Evolutionary conservation across 1,140 invertebrate genomes (phyloP).

Genomic region (Papilio machaon): DNA sequence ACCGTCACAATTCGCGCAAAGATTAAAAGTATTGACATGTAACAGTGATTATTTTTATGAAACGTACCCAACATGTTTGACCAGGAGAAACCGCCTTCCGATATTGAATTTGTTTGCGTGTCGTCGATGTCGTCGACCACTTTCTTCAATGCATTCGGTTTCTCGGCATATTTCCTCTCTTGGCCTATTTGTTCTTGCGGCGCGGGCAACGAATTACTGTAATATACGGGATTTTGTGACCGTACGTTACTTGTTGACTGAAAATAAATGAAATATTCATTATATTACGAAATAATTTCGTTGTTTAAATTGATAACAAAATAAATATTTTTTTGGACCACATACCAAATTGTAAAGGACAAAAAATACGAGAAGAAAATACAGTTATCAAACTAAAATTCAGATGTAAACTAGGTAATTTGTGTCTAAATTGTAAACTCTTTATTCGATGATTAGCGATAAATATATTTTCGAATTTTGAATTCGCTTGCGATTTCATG

Average conservation of each 20-base stretch:
- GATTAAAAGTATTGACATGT: neutral
- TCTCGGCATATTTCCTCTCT: slow-evolving; percentile 92
- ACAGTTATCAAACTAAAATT: too few relatives aligned
- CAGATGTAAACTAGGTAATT: too few relatives aligned
- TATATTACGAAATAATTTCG: neutral
- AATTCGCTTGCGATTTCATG: neutral
- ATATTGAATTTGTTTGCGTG: slow-evolving; percentile 90
- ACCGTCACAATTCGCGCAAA: too few relatives aligned
- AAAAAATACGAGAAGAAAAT: neutral
- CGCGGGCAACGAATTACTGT: slow-evolving; percentile 70
- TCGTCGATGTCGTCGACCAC: slow-evolving; percentile 92
- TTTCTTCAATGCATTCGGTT: slow-evolving; percentile 93
- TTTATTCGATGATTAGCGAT: neutral
- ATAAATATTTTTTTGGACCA: neutral
- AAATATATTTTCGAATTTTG: neutral
- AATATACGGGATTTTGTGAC: slow-evolving; percentile 82
- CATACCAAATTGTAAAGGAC: neutral
- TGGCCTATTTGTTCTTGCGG: slow-evolving; percentile 68
- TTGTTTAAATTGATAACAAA: neutral
- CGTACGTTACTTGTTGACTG: slow-evolving; percentile 77
- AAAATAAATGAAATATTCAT: slow-evolving; percentile 45
- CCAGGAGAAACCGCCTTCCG: slow-evolving; percentile 91
- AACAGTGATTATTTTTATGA: neutral
- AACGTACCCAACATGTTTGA: slow-evolving; percentile 88
- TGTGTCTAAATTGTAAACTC: too few relatives aligned